phyloP scores from a whole-genome alignment of 2,888 invertebrate species.

The Notodonta ziczac region DNA sequence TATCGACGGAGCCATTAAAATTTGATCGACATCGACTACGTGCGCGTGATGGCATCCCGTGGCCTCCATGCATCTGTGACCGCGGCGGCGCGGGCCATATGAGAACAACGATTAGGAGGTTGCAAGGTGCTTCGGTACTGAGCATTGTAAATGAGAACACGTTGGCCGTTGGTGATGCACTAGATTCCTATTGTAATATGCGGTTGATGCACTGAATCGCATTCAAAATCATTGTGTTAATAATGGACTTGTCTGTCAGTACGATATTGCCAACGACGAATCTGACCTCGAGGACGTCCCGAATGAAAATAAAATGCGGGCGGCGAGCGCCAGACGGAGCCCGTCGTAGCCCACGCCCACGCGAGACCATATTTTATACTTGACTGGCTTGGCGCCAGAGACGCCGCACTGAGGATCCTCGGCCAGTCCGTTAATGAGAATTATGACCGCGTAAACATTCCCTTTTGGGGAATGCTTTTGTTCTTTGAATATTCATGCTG shows the following conservation, averaged over 20 bases:
- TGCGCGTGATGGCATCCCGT: conserved; percentile 60
- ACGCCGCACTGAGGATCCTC: conserved; percentile 38
- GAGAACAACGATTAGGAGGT: conserved; percentile 28
- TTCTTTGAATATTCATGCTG: conserved; percentile 31
- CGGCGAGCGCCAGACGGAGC: conserved; percentile 40
- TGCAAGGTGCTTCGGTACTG: conserved; percentile 23
- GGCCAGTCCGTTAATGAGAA: conserved; percentile 52
- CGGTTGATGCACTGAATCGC: background rate
- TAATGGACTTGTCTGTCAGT: background rate
- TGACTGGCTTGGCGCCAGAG: conserved; percentile 67
- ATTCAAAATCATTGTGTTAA: background rate
- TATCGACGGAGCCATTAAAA: conserved; percentile 59
- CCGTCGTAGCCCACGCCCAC: conserved; percentile 50
- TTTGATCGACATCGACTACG: conserved; percentile 56
- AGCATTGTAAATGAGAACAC: conserved; percentile 19
- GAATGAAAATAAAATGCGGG: conserved; percentile 49
- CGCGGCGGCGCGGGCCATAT: conserved; percentile 31
- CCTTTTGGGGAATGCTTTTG: conserved; percentile 59
- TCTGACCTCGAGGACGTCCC: conserved; percentile 51
- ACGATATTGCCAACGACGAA: conserved; percentile 12
- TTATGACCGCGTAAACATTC: conserved; percentile 66
- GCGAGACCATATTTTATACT: conserved; percentile 62
- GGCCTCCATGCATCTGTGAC: conserved; percentile 50
- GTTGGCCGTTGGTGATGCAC: background rate
- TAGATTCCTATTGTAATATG: too few relatives aligned